Base-by-base conservation (phyloP, 2,888 invertebrate species). In the Digitonthophagus gazella region DNA sequence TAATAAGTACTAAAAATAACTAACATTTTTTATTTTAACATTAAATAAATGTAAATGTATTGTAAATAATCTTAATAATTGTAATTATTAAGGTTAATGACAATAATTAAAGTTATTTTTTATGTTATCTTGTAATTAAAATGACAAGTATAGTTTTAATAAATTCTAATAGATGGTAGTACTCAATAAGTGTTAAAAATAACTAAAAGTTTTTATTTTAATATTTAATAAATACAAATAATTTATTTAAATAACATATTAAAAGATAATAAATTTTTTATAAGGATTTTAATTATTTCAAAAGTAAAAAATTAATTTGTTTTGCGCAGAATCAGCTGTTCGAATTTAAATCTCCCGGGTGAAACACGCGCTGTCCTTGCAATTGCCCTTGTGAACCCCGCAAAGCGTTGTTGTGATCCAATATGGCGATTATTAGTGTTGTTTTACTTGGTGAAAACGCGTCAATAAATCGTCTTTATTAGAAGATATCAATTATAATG, bases 381-480 rank as follows among this genome's bases (percentile, higher is more conserved):
- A 74, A 77, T 78, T 77, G 80, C 81, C 80, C 80, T 79, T 80
- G 85, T 82, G 82, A 80, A 84, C 86, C 85, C 85, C 86, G 85
- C 85, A 84, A 84, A 84, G 86, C 86, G 86, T 87, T 86, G 86
- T 86, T 86, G 85, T 86, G 85, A 86, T 87, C 84, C 87, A 88
- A 88, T 85, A 88, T 88, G 88, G 88, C 88, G 86, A 84, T 85
- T 83, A 83, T 84, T 85, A 84, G 84, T 87, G 86, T 87, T 87
- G 86, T 87, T 86, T 85, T 84, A 84, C 84, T 83, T 84, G 83
- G 79, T 80, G 81, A 84, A 83, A 83, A 83, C 83, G 83, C 83
- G 84, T 84, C 83, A 84, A 83, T 83, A 80, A 80, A 73, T 74
- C 72, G 71, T 69, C 74, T 73, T 71, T 70, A 70, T 68, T 72